Conservation (phyloP, 1,140 invertebrate genomes). For the Ylistrum balloti region DNA sequence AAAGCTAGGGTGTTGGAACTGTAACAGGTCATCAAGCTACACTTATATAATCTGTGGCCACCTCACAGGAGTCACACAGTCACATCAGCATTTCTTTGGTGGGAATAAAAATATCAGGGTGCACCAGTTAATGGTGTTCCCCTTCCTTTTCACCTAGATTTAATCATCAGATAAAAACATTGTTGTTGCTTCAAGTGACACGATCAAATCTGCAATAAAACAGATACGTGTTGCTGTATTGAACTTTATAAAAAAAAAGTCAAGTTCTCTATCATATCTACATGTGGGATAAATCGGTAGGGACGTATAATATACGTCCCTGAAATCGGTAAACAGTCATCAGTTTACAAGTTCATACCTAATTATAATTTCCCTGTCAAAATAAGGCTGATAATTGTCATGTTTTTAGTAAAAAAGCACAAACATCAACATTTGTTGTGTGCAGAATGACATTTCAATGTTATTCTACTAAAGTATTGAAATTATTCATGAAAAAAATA, state of each 20-base stretch:
- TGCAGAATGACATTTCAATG: not conserved
- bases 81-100: constrained; percentile 7
- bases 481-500: not conserved
- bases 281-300: too few species aligned
- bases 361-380: too few species aligned
- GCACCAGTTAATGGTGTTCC: not conserved
- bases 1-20: constrained; percentile 2
- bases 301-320: too few species aligned
- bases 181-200: too few species aligned
- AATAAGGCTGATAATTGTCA: not conserved
- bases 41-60: not conserved
- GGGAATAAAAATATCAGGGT: not conserved
- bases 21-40: constrained; percentile 1
- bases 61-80: not conserved
- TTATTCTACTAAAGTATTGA: not conserved
- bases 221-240: too few species aligned
- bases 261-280: too few species aligned
- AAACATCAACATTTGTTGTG: not conserved
- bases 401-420: not conserved
- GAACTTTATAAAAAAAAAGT: too few species aligned
- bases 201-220: too few species aligned
- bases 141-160: not conserved
- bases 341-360: too few species aligned
- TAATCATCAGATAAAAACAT: too few species aligned
- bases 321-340: too few species aligned